Evolutionary conservation across 2,113 vertebrate species (phyloP).

Genomic region (Gopherus flavomarginatus): DNA sequence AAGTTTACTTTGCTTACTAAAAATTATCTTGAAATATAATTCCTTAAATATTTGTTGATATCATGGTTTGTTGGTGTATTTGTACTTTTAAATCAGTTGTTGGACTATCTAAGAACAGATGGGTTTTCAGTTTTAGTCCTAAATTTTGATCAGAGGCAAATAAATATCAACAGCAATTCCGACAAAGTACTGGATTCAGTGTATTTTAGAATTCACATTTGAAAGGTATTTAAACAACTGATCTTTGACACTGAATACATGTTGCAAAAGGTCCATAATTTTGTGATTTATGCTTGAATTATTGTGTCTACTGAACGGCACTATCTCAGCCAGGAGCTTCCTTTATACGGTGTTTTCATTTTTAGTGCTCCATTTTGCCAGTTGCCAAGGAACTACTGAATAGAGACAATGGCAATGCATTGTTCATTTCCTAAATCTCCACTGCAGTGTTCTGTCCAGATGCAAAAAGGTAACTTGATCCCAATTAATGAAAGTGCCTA

Average conservation of each 20-base stretch:
- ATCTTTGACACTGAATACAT: neutral
- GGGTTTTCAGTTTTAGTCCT: neutral
- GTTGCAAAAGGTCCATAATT: neutral
- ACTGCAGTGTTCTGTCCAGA: slow-evolving; percentile 80
- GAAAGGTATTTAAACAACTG: neutral
- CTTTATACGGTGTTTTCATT: neutral
- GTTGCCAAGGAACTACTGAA: accelerated
- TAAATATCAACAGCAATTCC: neutral
- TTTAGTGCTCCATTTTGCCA: neutral
- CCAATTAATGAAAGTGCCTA: slow-evolving; percentile 95
- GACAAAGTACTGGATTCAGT: neutral
- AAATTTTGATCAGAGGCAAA: neutral
- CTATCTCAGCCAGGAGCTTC: neutral
- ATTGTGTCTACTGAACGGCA: neutral
- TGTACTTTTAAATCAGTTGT: neutral
- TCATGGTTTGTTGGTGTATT: neutral
- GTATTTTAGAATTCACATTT: accelerated
- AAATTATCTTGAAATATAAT: neutral
- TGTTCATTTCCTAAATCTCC: slow-evolving; percentile 20
- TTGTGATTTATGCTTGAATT: neutral
- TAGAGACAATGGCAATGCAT: neutral
- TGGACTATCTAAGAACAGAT: neutral
- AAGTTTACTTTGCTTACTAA: neutral
- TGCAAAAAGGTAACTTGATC: slow-evolving; percentile 90
- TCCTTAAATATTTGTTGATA: neutral